phyloP scores from a whole-genome alignment of 2,797 vertebrate species.

The Adrianichthys oophorus region DNA sequence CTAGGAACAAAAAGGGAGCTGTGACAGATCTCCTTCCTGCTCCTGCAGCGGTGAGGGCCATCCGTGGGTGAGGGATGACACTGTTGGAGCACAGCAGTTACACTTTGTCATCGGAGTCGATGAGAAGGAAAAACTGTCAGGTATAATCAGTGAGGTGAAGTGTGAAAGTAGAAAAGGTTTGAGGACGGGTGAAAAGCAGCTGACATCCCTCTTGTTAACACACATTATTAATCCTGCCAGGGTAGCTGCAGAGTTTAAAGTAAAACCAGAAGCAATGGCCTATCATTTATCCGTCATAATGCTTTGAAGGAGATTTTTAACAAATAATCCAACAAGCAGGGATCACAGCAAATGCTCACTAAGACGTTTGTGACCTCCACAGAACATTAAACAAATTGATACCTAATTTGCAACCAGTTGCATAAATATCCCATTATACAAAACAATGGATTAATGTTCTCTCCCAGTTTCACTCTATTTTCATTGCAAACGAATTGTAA shows the following conservation, averaged over 20 bases:
- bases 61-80: constrained; percentile 59
- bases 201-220: constrained; percentile 61
- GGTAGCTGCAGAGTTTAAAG: constrained; percentile 37
- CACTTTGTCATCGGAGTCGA: constrained; percentile 61
- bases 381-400: constrained; percentile 45
- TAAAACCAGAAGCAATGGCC: constrained; percentile 29
- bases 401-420: constrained; percentile 17
- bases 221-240: constrained; percentile 54
- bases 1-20: constrained; percentile 52
- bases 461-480: constrained; percentile 36
- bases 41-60: constrained; percentile 62
- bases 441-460: constrained; percentile 25
- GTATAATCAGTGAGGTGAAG: constrained; percentile 56
- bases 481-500: constrained; percentile 44
- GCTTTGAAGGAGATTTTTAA: constrained; percentile 18
- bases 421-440: constrained; percentile 51
- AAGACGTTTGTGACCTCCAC: constrained; percentile 38
- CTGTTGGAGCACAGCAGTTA: constrained; percentile 41
- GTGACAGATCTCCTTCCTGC: constrained; percentile 65
- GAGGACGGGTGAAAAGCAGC: constrained; percentile 50
- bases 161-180: constrained; percentile 43
- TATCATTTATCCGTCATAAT: constrained; percentile 38
- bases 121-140: constrained; percentile 56
- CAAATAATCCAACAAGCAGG: constrained; percentile 23
- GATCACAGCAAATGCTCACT: constrained; percentile 18